These are phyloP conservation scores for Ophthalmolycus amberensis DNA, from an alignment of 2,113 vertebrate genomes.

Conservation along the genomic window DNA sequence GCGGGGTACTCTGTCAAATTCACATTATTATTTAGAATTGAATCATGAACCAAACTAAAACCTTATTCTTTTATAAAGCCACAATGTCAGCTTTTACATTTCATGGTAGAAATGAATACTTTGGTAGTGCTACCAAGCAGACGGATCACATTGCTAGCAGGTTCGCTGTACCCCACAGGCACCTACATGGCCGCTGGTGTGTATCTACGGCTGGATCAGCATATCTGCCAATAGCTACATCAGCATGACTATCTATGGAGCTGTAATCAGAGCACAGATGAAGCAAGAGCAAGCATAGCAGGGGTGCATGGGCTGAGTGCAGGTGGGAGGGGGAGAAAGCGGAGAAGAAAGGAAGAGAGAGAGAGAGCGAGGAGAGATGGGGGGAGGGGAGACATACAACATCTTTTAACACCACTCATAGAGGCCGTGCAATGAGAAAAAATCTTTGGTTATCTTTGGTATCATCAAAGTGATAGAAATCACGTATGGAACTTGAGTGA, in stretches of 20 bases:
- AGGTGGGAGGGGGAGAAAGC: conserved; percentile 85
- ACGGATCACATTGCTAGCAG: conserved; percentile 2
- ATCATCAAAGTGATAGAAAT: conserved; percentile 99
- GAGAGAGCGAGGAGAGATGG: conserved; percentile 37
- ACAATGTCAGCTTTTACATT: conserved; percentile 6
- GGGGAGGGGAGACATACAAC: conserved; percentile 75
- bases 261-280: conserved; percentile 74
- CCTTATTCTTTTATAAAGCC: not conserved
- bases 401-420: conserved; percentile 87
- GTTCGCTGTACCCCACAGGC: conserved; percentile 29
- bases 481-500: conserved; percentile 99
- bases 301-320: conserved; percentile 72
- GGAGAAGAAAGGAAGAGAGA: conserved; percentile 52
- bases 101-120: conserved; percentile 1
- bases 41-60: conserved; percentile 20
- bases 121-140: conserved; percentile 17
- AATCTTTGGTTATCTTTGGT: conserved; percentile 99
- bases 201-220: conserved; percentile 70
- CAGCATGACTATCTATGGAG: conserved; percentile 72
- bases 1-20: conserved; percentile 11
- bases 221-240: conserved; percentile 73
- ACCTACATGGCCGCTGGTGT: conserved; percentile 54
- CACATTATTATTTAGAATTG: not conserved
- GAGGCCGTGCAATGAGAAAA: conserved; percentile 92
- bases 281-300: conserved; percentile 70